A percentile compares a stretch with the other conserved stretches of the same genome.
These are phyloP conservation scores for Aporophyla lueneburgensis DNA, from an alignment of 2,888 invertebrate species.

Conservation along the genomic window DNA sequence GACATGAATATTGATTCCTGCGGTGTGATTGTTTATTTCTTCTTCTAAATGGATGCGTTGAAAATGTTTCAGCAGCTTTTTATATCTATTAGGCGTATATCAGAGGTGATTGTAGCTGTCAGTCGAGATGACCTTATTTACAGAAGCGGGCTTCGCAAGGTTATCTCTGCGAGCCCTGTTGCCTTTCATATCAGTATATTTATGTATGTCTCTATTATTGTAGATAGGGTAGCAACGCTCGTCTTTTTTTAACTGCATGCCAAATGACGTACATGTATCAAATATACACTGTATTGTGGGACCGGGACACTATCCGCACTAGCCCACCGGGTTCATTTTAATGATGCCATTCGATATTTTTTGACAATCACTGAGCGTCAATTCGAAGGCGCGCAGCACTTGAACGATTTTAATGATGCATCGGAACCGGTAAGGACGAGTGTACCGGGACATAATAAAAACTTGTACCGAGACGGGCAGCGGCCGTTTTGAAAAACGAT, in stretches of 20 bases:
- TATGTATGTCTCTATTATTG: slow-evolving; percentile 62
- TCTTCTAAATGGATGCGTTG: slow-evolving; percentile 18
- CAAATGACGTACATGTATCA: slow-evolving; percentile 16
- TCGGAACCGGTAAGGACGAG: slow-evolving; percentile 79
- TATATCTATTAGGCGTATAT: slow-evolving; percentile 56
- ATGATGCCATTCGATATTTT: slow-evolving; percentile 78
- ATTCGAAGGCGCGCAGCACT: slow-evolving; percentile 75
- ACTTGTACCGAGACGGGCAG: slow-evolving; percentile 74
- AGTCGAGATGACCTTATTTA: slow-evolving; percentile 81
- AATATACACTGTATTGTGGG: slow-evolving; percentile 8
- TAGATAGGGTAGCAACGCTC: slow-evolving; percentile 15
- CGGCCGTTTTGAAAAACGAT: slow-evolving; percentile 81
- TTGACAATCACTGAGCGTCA: slow-evolving; percentile 77
- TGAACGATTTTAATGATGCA: slow-evolving; percentile 81
- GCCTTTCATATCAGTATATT: slow-evolving; percentile 74
- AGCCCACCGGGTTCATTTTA: slow-evolving; percentile 63
- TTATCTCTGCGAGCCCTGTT: slow-evolving; percentile 79
- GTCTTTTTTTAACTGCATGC: slow-evolving; percentile 42
- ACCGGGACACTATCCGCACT: slow-evolving; percentile 19
- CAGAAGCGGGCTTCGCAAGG: slow-evolving; percentile 78
- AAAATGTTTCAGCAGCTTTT: slow-evolving; percentile 38
- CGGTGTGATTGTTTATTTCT: slow-evolving; percentile 15
- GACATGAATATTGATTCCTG: slow-evolving; percentile 16
- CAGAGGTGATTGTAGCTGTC: slow-evolving; percentile 71
- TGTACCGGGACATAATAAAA: slow-evolving; percentile 77